Conservation (phyloP, 1,140 invertebrate species). For the Episyrphus balteatus region DNA sequence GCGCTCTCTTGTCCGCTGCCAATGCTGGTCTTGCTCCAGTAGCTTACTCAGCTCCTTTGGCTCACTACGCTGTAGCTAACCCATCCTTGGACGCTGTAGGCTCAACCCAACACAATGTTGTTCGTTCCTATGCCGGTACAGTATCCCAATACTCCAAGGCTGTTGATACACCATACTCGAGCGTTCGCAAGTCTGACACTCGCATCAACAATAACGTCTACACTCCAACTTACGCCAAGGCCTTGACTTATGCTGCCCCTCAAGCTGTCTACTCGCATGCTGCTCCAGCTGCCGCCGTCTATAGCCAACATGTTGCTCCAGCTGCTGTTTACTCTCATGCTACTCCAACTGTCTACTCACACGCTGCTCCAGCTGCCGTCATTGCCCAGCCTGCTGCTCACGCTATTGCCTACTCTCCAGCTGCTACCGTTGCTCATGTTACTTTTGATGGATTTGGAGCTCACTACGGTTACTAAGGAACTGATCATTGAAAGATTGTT, state of each 20-base stretch:
- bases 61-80: constrained; percentile 33
- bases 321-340: constrained; percentile 16
- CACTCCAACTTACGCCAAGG: constrained; percentile 34
- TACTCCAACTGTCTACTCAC: constrained; percentile 26
- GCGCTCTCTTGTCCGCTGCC: constrained; percentile 35
- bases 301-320: constrained; percentile 18
- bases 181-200: constrained; percentile 48
- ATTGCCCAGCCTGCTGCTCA: constrained; percentile 16
- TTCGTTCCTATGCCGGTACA: constrained; percentile 46
- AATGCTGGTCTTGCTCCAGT: constrained; percentile 32
- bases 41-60: constrained; percentile 21
- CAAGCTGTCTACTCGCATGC: constrained; percentile 25
- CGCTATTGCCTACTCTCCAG: constrained; percentile 38
- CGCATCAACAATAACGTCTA: constrained; percentile 47
- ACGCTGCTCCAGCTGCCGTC: constrained; percentile 22
- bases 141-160: constrained; percentile 49
- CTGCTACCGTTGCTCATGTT: constrained; percentile 41
- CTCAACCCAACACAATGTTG: constrained; percentile 43
- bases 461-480: constrained; percentile 40
- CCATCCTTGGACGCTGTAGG: constrained; percentile 41
- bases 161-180: constrained; percentile 51
- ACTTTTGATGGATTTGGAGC: constrained; percentile 40
- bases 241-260: constrained; percentile 28
- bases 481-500: background rate
- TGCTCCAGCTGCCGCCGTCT: constrained; percentile 25